These are phyloP conservation scores for Centropristis striata DNA, from an alignment of 2,113 vertebrate genomes.

Conservation along the genomic window DNA sequence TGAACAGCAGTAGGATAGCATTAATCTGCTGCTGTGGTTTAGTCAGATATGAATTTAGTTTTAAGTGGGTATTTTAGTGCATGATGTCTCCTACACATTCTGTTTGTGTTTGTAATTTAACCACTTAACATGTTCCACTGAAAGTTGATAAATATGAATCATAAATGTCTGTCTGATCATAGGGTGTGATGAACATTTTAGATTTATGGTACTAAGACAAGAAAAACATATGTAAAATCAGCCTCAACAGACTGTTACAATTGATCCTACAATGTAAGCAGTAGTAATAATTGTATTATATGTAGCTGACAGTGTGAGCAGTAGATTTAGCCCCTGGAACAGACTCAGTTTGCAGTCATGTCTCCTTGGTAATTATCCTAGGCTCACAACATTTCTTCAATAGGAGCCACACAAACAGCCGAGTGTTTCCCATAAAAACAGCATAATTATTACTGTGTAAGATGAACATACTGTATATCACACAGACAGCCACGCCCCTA, in stretches of 20 bases:
- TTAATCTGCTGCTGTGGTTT: no score
- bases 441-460: not conserved
- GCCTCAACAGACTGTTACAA: not conserved
- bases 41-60: not conserved
- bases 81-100: no score
- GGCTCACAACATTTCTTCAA: not conserved
- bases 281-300: not conserved
- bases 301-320: not conserved
- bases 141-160: not conserved
- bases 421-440: conserved; percentile 7
- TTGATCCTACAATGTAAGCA: not conserved
- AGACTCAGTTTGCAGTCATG: not conserved
- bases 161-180: not conserved
- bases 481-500: conserved; percentile 21
- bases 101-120: not conserved
- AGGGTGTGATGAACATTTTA: no score
- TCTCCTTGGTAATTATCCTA: not conserved
- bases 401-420: not conserved
- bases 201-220: not conserved
- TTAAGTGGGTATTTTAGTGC: not conserved
- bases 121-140: not conserved
- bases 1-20: not conserved
- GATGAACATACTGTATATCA: conserved; percentile 8
- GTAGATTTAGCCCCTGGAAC: not conserved
- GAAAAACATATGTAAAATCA: not conserved